phyloP scores from a whole-genome alignment of 2,888 invertebrate species.

The Palloptera scutellata region DNA sequence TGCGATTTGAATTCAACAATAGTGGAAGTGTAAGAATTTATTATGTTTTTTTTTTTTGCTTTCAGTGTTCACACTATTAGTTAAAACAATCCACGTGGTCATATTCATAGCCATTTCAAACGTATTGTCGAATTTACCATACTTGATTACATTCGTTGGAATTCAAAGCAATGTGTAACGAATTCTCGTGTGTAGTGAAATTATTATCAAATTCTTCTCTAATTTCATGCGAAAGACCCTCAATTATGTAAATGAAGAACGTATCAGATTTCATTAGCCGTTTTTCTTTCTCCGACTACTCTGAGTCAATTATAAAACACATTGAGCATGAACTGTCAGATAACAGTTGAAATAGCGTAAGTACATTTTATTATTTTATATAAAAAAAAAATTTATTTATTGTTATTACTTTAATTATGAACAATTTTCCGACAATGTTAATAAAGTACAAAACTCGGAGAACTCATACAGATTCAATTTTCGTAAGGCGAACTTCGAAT shows the following conservation, averaged over 20 bases:
- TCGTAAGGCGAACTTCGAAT: too few species aligned
- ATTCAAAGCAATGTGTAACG: conserved; percentile 37
- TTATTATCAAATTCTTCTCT: conserved; percentile 44
- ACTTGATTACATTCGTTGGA: conserved; percentile 39
- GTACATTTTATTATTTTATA: too few species aligned
- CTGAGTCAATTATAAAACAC: too few species aligned
- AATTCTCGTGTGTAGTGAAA: conserved; percentile 43
- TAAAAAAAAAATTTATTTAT: too few species aligned
- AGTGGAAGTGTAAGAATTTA: conserved; percentile 43
- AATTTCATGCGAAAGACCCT: conserved; percentile 57
- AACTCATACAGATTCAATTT: too few species aligned
- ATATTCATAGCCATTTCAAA: conserved; percentile 43
- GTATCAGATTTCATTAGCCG: conserved; percentile 54
- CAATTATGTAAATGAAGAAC: conserved; percentile 55
- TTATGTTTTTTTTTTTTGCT: conserved; percentile 42
- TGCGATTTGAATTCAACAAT: conserved; percentile 25
- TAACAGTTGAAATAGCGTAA: too few species aligned
- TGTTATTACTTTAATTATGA: too few species aligned
- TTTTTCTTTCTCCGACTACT: too few species aligned
- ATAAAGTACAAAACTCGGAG: too few species aligned
- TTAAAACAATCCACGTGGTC: conserved; percentile 44
- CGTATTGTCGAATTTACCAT: conserved; percentile 41
- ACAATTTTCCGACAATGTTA: too few species aligned
- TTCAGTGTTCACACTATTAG: conserved; percentile 47
- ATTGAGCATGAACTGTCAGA: too few species aligned